These are phyloP conservation scores for Delphinus delphis DNA, from an alignment of 2,113 vertebrate species.

Conservation along the genomic window DNA sequence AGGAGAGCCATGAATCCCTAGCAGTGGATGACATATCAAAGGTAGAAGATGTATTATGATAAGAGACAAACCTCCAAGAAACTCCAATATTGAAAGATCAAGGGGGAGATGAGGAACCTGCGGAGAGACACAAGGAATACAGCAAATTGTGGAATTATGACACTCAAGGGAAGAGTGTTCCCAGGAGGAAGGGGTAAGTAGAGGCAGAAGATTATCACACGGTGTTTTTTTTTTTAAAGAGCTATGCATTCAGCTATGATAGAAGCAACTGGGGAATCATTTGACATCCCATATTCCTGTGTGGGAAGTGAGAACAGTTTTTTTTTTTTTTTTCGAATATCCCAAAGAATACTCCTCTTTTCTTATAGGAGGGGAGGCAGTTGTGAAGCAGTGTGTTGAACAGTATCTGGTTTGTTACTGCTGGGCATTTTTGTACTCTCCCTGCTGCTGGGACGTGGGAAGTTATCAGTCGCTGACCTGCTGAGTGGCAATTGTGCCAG, in stretches of 20 bases:
- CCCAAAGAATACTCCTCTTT: not conserved
- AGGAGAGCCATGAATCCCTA: not conserved
- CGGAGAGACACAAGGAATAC: not conserved
- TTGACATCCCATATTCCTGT: not conserved
- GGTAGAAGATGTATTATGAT: not conserved
- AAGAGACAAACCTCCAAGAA: not conserved
- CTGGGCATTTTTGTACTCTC: not conserved
- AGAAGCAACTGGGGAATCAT: not conserved
- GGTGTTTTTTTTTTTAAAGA: not conserved
- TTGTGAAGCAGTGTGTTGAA: not conserved
- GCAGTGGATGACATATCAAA: not conserved
- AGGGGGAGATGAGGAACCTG: not conserved
- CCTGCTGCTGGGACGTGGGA: not conserved
- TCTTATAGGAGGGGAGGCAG: not conserved
- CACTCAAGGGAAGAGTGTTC: not conserved
- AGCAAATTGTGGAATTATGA: not conserved
- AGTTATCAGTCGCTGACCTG: too few relatives aligned
- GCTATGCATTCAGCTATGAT: not conserved
- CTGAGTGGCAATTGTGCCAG: not conserved
- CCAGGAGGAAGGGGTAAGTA: not conserved
- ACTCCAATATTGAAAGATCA: not conserved
- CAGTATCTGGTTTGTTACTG: not conserved
- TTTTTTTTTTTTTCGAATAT: not conserved
- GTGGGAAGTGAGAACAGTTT: not conserved
- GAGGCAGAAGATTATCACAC: not conserved